These are phyloP conservation scores for Dorcus parallelipipedus DNA, from an alignment of 2,888 invertebrate species.

Conservation along the genomic window DNA sequence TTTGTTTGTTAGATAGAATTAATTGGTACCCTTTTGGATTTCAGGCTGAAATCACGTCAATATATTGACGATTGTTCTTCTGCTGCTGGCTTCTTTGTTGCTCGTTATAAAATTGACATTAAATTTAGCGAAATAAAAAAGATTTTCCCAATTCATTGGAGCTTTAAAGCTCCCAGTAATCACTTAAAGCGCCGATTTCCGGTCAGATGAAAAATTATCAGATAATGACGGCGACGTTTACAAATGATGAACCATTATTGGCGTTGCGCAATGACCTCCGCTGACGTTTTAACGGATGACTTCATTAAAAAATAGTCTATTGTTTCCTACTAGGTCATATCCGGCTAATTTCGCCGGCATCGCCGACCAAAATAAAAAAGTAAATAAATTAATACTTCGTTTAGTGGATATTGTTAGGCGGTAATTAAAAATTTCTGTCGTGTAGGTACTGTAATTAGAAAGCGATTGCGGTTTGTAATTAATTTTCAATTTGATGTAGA, in stretches of 20 bases:
- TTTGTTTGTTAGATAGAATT: too few species aligned
- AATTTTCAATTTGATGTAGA: too few species aligned
- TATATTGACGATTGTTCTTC: too few species aligned
- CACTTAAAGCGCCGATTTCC: conserved; percentile 16
- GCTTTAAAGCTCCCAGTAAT: background rate
- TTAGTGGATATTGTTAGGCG: too few species aligned
- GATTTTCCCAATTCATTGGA: background rate
- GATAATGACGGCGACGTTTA: conserved; percentile 27
- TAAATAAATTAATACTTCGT: background rate
- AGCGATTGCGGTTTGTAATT: too few species aligned
- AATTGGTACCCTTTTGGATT: too few species aligned
- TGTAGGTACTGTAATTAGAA: too few species aligned
- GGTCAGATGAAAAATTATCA: conserved; percentile 22
- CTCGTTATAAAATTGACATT: too few species aligned
- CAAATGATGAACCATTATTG: conserved; percentile 23
- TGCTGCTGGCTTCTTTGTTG: too few species aligned
- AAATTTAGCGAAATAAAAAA: too few species aligned
- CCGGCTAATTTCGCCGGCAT: conserved; percentile 24
- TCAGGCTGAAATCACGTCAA: too few species aligned
- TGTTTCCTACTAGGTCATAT: conserved; percentile 31
- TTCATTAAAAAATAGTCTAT: conserved; percentile 33
- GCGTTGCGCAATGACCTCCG: conserved; percentile 29
- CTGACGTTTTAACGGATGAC: conserved; percentile 33
- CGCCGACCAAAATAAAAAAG: background rate
- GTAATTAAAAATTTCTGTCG: too few species aligned